Evolutionary conservation across 2,888 invertebrate species (phyloP).

Genomic region (Ferdinandea cuprea): DNA sequence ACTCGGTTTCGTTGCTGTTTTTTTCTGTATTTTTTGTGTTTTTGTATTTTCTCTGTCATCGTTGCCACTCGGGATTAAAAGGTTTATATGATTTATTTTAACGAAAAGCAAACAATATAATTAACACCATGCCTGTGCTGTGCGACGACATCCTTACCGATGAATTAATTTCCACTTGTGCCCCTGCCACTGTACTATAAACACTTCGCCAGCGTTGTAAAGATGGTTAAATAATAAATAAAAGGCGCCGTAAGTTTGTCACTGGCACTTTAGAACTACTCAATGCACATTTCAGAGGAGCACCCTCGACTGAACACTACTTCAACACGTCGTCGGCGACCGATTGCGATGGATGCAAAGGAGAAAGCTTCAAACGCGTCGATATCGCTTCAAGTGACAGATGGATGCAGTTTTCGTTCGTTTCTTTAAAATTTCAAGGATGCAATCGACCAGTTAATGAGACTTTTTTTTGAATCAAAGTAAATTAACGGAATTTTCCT

Average conservation of each 20-base stretch:
- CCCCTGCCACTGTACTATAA: conserved; percentile 37
- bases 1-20: conserved; percentile 38
- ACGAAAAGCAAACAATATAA: conserved; percentile 15
- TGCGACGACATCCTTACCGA: conserved; percentile 49
- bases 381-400: conserved; percentile 58
- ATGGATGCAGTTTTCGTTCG: conserved; percentile 54
- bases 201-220: conserved; percentile 10
- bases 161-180: conserved; percentile 67
- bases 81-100: conserved; percentile 52
- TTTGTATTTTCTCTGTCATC: conserved; percentile 18
- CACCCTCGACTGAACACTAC: conserved; percentile 71
- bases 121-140: background rate
- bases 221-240: conserved; percentile 29
- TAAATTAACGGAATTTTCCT: conserved; percentile 16
- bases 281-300: conserved; percentile 69
- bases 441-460: conserved; percentile 65
- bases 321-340: conserved; percentile 41
- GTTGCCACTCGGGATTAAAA: conserved; percentile 14
- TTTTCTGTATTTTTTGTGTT: background rate
- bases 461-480: conserved; percentile 56
- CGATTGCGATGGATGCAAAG: conserved; percentile 27
- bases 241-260: conserved; percentile 63
- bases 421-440: conserved; percentile 45
- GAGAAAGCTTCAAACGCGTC: conserved; percentile 50
- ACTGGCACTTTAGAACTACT: conserved; percentile 65